These are phyloP conservation scores for Tachycineta bicolor DNA, from an alignment of 2,113 vertebrate species.

Conservation along the genomic window DNA sequence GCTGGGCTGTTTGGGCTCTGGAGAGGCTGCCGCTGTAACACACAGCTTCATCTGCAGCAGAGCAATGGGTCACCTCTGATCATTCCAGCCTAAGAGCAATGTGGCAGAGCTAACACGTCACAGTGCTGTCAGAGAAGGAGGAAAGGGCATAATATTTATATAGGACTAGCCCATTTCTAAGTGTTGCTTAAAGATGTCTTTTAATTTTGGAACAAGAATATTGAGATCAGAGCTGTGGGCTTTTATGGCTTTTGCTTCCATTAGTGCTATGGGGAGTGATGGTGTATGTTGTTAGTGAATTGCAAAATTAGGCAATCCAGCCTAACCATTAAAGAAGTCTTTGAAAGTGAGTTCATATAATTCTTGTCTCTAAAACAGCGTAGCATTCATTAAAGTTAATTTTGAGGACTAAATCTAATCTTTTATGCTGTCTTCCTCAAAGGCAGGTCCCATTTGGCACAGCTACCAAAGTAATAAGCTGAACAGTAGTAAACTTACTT, in stretches of 20 bases:
- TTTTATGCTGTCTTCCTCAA: background rate
- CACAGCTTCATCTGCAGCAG: background rate
- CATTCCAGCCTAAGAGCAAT: background rate
- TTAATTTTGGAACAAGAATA: background rate
- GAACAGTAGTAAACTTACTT: background rate
- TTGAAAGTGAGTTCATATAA: background rate
- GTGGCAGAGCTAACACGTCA: background rate
- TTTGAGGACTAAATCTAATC: background rate
- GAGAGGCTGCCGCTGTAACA: background rate
- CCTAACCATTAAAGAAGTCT: background rate
- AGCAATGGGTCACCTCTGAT: background rate
- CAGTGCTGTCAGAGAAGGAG: background rate
- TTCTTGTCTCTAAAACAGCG: background rate
- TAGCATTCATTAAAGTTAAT: slow-evolving; percentile 9
- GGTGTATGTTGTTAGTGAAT: background rate
- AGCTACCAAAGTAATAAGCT: slow-evolving; percentile 18
- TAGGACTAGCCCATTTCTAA: background rate
- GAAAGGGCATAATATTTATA: background rate
- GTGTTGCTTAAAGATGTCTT: background rate
- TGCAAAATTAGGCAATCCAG: background rate
- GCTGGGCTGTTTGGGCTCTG: background rate
- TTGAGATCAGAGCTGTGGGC: background rate
- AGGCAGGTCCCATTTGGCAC: background rate
- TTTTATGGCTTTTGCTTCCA: background rate
- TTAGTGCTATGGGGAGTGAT: background rate